Percentiles rank a stretch among this genome's conserved stretches.
Evolutionary conservation across 64 coral and sea anemone genomes (phyloP).

Genomic region (Montipora cactus): DNA sequence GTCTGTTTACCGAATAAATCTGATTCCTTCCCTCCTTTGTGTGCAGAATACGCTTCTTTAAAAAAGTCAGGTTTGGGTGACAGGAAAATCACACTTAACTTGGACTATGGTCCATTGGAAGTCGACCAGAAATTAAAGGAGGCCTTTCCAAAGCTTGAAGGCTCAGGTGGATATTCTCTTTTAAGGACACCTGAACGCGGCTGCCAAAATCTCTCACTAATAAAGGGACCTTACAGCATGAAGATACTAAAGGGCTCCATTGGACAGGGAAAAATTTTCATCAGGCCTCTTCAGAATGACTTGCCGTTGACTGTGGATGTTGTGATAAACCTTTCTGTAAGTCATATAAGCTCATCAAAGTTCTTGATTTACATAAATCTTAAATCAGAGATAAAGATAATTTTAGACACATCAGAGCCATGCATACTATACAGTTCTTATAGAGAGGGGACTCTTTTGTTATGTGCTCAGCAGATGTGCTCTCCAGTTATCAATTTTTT

Average conservation of each 20-base stretch:
- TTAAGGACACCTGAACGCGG: slow-evolving; percentile 27
- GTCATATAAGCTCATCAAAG: no score
- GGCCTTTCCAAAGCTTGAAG: slow-evolving; percentile 7
- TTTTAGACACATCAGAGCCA: no score
- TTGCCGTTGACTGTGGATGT: no score
- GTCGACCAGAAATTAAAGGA: slow-evolving; percentile 34
- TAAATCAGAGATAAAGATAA: no score
- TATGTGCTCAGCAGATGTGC: no score
- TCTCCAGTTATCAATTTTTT: no score
- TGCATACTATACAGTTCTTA: no score
- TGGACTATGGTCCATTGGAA: slow-evolving; percentile 34
- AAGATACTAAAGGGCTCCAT: slow-evolving; percentile 15
- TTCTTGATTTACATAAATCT: no score
- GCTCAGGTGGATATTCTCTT: slow-evolving; percentile 38
- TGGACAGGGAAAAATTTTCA: slow-evolving; percentile 26
- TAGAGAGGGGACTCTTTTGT: no score
- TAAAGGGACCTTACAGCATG: slow-evolving; percentile 31
- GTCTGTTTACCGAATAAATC: slow-evolving; percentile 41
- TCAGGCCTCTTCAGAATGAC: background rate
- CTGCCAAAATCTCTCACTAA: slow-evolving; percentile 19
- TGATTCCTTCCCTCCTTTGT: slow-evolving; percentile 26
- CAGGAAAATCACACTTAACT: slow-evolving; percentile 41
- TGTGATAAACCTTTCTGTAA: background rate
- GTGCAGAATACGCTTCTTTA: slow-evolving; percentile 24
- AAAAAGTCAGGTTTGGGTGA: slow-evolving; percentile 56